Base-by-base conservation (phyloP, 2,113 vertebrate species). In the Columba livia region DNA sequence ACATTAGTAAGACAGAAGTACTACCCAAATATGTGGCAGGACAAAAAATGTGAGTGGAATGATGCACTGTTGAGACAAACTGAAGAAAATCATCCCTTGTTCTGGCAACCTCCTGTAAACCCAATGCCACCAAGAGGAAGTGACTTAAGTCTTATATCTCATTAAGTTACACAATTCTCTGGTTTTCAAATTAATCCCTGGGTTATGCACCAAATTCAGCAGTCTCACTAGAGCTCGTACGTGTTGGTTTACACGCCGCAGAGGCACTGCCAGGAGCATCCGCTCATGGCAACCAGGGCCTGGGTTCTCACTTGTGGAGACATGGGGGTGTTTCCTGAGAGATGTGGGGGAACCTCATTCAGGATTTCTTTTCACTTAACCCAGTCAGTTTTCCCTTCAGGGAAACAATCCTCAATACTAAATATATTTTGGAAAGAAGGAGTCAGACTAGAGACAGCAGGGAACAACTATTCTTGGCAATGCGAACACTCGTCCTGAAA, bases 371-470 rank as follows among this genome's bases (percentile, higher is more conserved):
- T 88, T 83, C 90, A 71, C 72, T 70, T 65, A 90, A 48, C 48
- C 47, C 79, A 90, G 92, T 21, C 38, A 40, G 48, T 61, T 96
- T 47, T 95, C 82, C 28, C 65, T 87, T 34, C 57, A 87, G 31
- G 87, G 79, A 91, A 88, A 89, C 36, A 92, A 95, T 84, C 73
- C 47, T 81, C 42, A 93, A 93, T 95, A 96, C 61, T 79, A 88
- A 89, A 78, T 72, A 36, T 92, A 88, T 79, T 82, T 96, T 57
- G 54, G 61, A 91, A 94, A 66, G 75, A 38, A 71, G 83, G 53
- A 94, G 83, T 79, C 70, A 92, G 86, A 71, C 57, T 58, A 57
- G 44, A 95, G 83, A 81, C 70, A 92, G 83, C 69, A 90, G 72
- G 40, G 38, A 96, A 74, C 75, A 38, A 32, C 83, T 93, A 89